Base-by-base conservation (phyloP, 2,888 invertebrate species). In the Drosophila colorata region DNA sequence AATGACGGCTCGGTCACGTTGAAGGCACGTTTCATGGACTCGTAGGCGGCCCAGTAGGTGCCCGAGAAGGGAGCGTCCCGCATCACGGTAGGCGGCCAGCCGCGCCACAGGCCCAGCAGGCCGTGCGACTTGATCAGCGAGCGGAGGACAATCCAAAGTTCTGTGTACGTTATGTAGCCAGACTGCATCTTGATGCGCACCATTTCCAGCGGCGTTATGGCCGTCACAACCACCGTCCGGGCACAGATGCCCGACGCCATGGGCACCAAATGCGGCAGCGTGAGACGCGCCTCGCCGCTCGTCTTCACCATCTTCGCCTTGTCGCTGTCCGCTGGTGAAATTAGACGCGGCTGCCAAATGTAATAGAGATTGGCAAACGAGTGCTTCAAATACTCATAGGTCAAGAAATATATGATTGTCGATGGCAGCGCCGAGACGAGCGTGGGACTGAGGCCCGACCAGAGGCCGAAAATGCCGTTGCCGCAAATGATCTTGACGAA, bases 171-270 rank as follows among this genome's bases (percentile, higher is more conserved):
- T 63, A 98, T 93, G 88, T 94, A 95, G 88, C 97, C 95, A 0
- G 98, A 98, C 91, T 99, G 99, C 97, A 99, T 98, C 93, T 99
- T 99, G 0, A 99, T 99, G 88, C 99, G 94, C 56, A 99, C 95
- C 82, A 99, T 94, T 93, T 99, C 99, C 78, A 99, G 92, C 0
- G 99, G 99, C 90, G 97, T 98, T 25, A 99, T 97, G 70, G 97
- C 93, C 2, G 96, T 95, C 0, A 95, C 96, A 25, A 97, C 96
- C 90, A 95, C 94, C 35, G 95, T 93, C 90, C 98, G 94, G 1
- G 98, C 98, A 13, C 95, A 93, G 18, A 95, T 95, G 11, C 99
- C 99, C 28, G 98, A 95, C 41, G 95, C 78, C 86, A 97, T 93
- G 1, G 98, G 98, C 28, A 85, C 78, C 14, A 71, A 20, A n/a